Percentiles rank a stretch among this genome's conserved stretches.
Conservation (phyloP, 2,888 invertebrate species). For the Caenorhabditis sp. region DNA sequence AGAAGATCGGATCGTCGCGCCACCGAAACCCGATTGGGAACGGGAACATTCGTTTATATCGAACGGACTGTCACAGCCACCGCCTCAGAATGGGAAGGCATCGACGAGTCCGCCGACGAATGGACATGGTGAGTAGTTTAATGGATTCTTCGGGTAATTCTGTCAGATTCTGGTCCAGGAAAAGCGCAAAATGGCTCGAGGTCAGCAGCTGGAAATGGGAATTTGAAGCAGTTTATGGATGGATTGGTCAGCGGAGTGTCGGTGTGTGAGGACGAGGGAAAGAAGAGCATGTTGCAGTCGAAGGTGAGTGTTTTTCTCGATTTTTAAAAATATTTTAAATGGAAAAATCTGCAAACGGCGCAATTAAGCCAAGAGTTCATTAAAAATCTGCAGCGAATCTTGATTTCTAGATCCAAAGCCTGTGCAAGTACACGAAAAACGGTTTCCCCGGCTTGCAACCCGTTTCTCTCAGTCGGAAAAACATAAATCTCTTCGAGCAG, state of each 20-base stretch:
- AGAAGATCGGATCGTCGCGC: constrained; percentile 84
- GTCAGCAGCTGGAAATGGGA: not conserved
- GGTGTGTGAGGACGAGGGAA: constrained; percentile 68
- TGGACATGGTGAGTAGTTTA: not conserved
- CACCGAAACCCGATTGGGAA: constrained; percentile 60
- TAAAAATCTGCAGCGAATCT: too few relatives aligned
- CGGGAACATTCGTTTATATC: constrained; percentile 16
- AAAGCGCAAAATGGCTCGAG: not conserved
- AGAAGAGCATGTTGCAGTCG: constrained; percentile 62
- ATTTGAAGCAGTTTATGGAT: constrained; percentile 77
- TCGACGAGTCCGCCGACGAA: not conserved
- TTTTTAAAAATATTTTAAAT: not conserved
- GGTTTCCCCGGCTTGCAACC: constrained; percentile 98
- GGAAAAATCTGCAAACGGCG: not conserved
- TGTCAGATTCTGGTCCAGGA: constrained; percentile 20
- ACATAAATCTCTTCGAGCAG: constrained; percentile 88
- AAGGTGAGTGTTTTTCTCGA: constrained; percentile 52
- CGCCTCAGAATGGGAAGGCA: constrained; percentile 4
- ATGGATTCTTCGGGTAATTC: not conserved
- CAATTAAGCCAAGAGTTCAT: too few relatives aligned
- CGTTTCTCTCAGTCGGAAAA: constrained; percentile 92
- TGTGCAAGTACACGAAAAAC: constrained; percentile 83
- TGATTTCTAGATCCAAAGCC: constrained; percentile 71
- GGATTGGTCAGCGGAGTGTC: constrained; percentile 72
- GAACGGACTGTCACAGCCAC: too few relatives aligned